Percentiles rank a stretch among this genome's conserved stretches.
These are phyloP conservation scores for Platichthys stellatus DNA, from an alignment of 2,113 vertebrate genomes.

Conservation along the genomic window DNA sequence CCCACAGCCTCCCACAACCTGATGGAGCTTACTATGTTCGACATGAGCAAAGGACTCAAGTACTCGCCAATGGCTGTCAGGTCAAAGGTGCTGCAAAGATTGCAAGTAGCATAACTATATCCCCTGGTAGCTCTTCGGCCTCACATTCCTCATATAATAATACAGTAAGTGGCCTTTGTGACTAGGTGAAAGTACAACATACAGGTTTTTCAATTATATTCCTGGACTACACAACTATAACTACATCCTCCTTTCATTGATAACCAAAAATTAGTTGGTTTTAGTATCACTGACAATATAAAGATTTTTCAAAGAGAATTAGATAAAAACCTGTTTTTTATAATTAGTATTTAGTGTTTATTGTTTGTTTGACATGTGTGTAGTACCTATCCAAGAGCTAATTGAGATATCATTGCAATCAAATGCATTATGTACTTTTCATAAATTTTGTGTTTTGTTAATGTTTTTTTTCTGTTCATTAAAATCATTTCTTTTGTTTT, in stretches of 20 bases:
- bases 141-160: constrained; percentile 92
- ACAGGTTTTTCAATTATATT: background rate
- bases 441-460: constrained; percentile 12
- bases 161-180: constrained; percentile 94
- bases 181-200: constrained; percentile 77
- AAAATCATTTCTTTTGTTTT: constrained; percentile 41
- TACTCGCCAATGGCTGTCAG: constrained; percentile 86
- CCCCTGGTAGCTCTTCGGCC: constrained; percentile 88
- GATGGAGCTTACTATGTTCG: constrained; percentile 82
- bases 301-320: constrained; percentile 22
- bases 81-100: constrained; percentile 92
- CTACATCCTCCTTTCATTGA: background rate
- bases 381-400: constrained; percentile 3
- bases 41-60: constrained; percentile 90
- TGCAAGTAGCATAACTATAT: constrained; percentile 97
- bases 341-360: background rate
- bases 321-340: constrained; percentile 10
- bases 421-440: constrained; percentile 10
- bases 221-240: background rate
- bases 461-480: constrained; percentile 34
- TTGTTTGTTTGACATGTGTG: constrained; percentile 19
- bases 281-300: background rate
- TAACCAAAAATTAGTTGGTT: constrained; percentile 4
- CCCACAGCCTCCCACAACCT: constrained; percentile 78
- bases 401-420: background rate